Conservation (phyloP, 2,113 vertebrate species). For the Trichechus manatus region DNA sequence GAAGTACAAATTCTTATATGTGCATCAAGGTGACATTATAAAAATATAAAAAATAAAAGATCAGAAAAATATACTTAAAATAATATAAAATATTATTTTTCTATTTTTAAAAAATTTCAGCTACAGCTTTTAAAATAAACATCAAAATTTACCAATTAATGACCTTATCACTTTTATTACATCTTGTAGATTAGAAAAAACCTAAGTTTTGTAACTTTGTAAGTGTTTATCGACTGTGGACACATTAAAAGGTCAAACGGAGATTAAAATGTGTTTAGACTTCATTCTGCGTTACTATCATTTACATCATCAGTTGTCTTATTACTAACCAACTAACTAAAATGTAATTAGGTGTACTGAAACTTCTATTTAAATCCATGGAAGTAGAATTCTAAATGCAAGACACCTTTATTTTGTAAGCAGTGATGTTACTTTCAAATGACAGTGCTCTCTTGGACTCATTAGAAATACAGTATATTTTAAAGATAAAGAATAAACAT, state of each 20-base stretch:
- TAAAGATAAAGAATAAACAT: background rate
- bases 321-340: background rate
- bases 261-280: background rate
- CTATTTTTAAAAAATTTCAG: background rate
- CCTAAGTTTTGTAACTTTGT: background rate
- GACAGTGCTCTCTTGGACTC: background rate
- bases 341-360: background rate
- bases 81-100: background rate
- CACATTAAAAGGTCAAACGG: background rate
- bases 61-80: background rate
- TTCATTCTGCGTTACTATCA: background rate
- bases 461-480: background rate
- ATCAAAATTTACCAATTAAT: background rate
- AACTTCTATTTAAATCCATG: background rate
- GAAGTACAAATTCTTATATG: conserved; percentile 41
- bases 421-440: background rate
- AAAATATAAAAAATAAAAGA: background rate
- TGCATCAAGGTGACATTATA: background rate
- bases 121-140: conserved; percentile 52
- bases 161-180: background rate
- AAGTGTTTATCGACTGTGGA: background rate
- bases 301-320: background rate
- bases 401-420: background rate
- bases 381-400: background rate
- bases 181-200: background rate